Evolutionary conservation across 2,888 invertebrate genomes (phyloP), one percentile per base, ranked within the genome.

Genomic region (Bombylius major): DNA sequence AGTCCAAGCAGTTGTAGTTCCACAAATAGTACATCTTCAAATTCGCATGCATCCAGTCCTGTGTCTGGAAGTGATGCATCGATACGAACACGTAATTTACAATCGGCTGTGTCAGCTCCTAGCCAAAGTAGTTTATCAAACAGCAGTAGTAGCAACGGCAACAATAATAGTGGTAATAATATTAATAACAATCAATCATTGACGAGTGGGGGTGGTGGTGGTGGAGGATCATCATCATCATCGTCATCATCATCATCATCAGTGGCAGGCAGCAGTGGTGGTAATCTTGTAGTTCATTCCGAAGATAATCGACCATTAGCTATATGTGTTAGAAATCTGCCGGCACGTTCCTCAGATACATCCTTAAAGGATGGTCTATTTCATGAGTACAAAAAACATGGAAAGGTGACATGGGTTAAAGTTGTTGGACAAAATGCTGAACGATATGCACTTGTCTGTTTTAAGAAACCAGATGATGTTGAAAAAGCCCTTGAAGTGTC

Each of bases 361-460:
- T 95, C 94, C 67, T 79, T 97, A 65, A 93, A 96, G 78, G 97
- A 97, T 78, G 97, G 96, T 64, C 83, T 97, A 65, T 97, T 93
- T 78, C 96, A 97, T 78, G 96, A 96, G 77, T 97, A 96, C 81
- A 97, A 97, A 79, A 97, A 96, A 73, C 93, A 95, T 77, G 97
- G 96, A 61, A 96, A 96, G 78, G 95, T 96, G 66, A 90, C 91
- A 65, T 91, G 92, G 83, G 94, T 96, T 58, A 89, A 89, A 73
- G 89, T 97, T 60, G 89, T 91, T 61, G 96, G 95, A 33, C 87
- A 90, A 67, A 92, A 88, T 64, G 85, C 87, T 53, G 93, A 93
- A 67, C 81, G 97, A 67, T 93, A 93, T 76, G 96, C 95, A 62
- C 84, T 97, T 66, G 90, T 93, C 59, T 92, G 93, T 71, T 97